These are phyloP conservation scores for Xyrichtys novacula DNA, from an alignment of 2,797 vertebrate species.

Conservation along the genomic window DNA sequence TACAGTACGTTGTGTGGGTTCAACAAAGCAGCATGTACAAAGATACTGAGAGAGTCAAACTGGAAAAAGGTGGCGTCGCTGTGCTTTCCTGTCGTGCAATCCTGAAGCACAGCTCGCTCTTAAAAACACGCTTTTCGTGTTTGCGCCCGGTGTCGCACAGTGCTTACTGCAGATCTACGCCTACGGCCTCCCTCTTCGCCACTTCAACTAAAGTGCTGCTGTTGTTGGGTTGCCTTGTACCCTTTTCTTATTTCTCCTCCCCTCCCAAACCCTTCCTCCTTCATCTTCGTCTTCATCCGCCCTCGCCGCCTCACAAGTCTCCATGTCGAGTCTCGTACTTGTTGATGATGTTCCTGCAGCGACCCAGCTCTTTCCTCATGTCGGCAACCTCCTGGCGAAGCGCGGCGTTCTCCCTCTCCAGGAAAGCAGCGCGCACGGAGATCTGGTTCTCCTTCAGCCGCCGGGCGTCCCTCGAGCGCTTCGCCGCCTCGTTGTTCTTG, in stretches of 20 bases:
- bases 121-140: slow-evolving; percentile 27
- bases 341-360: slow-evolving; percentile 90
- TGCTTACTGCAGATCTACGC: slow-evolving; percentile 70
- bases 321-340: slow-evolving; percentile 92
- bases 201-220: slow-evolving; percentile 80
- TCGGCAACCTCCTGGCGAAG: slow-evolving; percentile 92
- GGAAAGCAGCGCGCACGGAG: slow-evolving; percentile 92
- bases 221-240: slow-evolving; percentile 69
- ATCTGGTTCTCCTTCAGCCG: slow-evolving; percentile 97
- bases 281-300: neutral
- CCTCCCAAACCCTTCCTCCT: slow-evolving; percentile 14
- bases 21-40: slow-evolving; percentile 40
- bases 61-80: slow-evolving; percentile 19
- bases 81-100: slow-evolving; percentile 41
- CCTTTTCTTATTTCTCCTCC: slow-evolving; percentile 46
- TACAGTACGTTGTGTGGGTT: slow-evolving; percentile 57
- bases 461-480: slow-evolving; percentile 92
- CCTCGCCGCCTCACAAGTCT: slow-evolving; percentile 83
- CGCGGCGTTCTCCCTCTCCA: slow-evolving; percentile 92
- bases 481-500: slow-evolving; percentile 94
- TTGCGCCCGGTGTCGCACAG: slow-evolving; percentile 60
- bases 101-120: slow-evolving; percentile 30
- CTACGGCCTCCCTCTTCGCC: slow-evolving; percentile 40
- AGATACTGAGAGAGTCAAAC: slow-evolving; percentile 39
- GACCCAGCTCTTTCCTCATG: slow-evolving; percentile 91